Evolutionary conservation across 2,797 vertebrate genomes (phyloP), one percentile per base, ranked within the genome.

Genomic region (Lycodopsis pacificus): DNA sequence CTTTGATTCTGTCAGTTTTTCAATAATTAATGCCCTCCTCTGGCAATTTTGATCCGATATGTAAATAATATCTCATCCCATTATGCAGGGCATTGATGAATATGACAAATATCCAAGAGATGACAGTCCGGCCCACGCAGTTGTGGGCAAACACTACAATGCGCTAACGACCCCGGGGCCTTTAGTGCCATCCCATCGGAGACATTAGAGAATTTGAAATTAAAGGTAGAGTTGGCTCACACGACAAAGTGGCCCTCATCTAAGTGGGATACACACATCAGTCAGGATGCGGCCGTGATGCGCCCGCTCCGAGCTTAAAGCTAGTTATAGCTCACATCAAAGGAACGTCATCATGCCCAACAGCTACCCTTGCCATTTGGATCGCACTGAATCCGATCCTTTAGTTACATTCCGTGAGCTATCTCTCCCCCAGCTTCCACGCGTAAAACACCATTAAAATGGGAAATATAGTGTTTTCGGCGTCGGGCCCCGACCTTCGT

Each of bases 161-260:
- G 88, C 85, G 83, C 92, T 93, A 95, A 94, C 89, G 90, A 92
- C 91, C 91, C 75, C 11, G 22, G 53, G 22, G 76, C 83, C 88
- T 94, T 93, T 92, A 91, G 94, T 91, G 79, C 84, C 61, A 68
- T 49, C 82, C 88, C 86, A 83, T 93, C 80, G 82, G 86, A 92
- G 93, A 92, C 92, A 88, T 93, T 94, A 92, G 89, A 94, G 94
- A 94, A 95, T 94, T 90, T 91, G 78, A 93, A 94, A 95, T 95
- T 92, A 94, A 95, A 96, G 93, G 95, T 95, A 94, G 84, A 92
- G 91, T 88, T 93, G 93, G 93, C 91, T 71, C 78, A 65, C 88
- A 76, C 76, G 86, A 89, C 87, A 87, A 87, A 93, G 87, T 88
- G 78, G 83, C 81, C 76, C 81, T 86, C 75, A 71, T 88, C 86